A percentile compares a stretch with the other conserved stretches of the same genome.
Evolutionary conservation across 2,888 invertebrate species (phyloP).

Genomic region (Panzeria rudis): DNA sequence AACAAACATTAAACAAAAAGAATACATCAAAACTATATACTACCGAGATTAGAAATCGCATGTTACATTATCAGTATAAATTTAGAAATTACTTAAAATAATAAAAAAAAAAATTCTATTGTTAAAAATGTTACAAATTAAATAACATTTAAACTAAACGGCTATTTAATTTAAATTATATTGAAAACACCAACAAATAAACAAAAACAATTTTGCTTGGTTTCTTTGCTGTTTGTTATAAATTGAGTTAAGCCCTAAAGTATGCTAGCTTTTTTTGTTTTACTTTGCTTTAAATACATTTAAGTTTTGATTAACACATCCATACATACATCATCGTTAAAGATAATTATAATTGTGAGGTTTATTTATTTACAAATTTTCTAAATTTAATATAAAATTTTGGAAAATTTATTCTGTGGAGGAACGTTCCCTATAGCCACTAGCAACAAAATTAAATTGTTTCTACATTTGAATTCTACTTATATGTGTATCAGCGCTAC

Average conservation of each 20-base stretch:
- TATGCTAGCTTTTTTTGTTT: conserved; percentile 22
- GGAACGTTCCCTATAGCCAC: background rate
- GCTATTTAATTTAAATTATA: background rate
- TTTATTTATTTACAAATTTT: too few relatives aligned
- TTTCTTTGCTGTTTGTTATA: background rate
- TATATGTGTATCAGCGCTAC: too few relatives aligned
- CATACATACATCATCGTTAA: too few relatives aligned
- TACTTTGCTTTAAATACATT: background rate
- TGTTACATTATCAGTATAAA: conserved; percentile 50
- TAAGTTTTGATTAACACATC: background rate
- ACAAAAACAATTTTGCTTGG: too few relatives aligned
- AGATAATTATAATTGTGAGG: too few relatives aligned
- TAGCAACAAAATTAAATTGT: too few relatives aligned
- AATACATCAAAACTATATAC: conserved; percentile 63
- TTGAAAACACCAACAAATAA: background rate
- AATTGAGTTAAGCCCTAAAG: conserved; percentile 32
- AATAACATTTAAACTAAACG: background rate
- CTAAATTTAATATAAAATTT: too few relatives aligned
- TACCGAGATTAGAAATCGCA: conserved; percentile 57
- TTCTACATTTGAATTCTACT: too few relatives aligned
- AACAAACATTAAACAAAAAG: conserved; percentile 30
- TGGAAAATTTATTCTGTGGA: too few relatives aligned
- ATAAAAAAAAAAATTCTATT: background rate
- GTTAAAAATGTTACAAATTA: conserved; percentile 5
- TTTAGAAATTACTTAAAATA: conserved; percentile 14